A percentile compares a stretch with the other conserved stretches of the same genome.
These are phyloP conservation scores for Spisula subtruncata DNA, from an alignment of 2,888 invertebrate species.

Conservation along the genomic window DNA sequence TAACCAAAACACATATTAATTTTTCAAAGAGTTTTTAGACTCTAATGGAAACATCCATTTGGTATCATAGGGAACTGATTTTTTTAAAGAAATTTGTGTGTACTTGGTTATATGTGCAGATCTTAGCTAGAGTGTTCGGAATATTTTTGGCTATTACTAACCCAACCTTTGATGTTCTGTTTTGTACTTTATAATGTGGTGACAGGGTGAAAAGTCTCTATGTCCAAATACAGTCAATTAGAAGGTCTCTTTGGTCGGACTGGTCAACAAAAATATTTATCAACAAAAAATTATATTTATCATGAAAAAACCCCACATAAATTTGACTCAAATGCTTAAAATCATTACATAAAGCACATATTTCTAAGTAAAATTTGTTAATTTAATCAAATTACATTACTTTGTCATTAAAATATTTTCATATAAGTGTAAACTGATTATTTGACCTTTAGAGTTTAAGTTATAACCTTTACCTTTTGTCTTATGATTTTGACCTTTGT, in stretches of 20 bases:
- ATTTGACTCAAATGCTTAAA: no score
- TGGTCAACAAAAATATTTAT: not conserved
- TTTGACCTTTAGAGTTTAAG: not conserved
- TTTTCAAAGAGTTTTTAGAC: no score
- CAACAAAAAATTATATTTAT: no score
- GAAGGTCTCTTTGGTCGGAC: not conserved
- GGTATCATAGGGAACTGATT: no score
- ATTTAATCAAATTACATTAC: no score
- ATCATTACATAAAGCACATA: no score
- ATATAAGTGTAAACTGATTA: not conserved
- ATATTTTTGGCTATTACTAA: not conserved
- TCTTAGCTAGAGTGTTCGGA: not conserved
- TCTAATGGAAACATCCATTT: no score
- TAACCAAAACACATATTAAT: no score
- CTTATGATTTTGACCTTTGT: not conserved
- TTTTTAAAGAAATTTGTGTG: no score
- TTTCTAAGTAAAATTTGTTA: no score
- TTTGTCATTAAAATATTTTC: not conserved
- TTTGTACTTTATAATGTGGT: conserved; percentile 10
- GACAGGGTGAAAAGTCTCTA: not conserved
- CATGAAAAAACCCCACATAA: no score
- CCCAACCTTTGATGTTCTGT: not conserved
- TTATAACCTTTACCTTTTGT: not conserved
- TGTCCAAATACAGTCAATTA: not conserved
- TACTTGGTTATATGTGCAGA: not conserved